These are phyloP conservation scores for Aphelenchoides bicaudatus DNA, from an alignment of 2,888 invertebrate species.

Conservation along the genomic window DNA sequence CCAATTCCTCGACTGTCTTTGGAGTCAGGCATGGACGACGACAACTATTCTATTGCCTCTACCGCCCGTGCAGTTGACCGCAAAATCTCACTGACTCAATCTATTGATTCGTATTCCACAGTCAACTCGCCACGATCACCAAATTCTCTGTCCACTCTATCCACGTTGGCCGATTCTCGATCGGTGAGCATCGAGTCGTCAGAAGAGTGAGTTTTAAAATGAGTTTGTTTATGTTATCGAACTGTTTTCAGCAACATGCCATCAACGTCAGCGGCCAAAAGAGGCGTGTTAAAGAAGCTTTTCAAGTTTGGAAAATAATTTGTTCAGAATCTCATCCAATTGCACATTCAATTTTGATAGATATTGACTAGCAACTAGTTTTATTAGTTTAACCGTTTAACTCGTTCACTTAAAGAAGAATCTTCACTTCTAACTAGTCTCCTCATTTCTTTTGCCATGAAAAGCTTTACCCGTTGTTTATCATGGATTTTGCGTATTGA, in stretches of 20 bases:
- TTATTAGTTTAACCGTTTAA: no score
- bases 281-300: conserved; percentile 6
- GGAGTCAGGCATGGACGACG: conserved; percentile 13
- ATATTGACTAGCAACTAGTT: no score
- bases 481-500: no score
- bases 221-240: background rate
- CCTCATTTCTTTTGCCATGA: no score
- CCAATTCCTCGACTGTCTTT: conserved; percentile 7
- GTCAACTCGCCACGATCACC: background rate
- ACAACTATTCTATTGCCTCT: background rate
- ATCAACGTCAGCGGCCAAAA: no score
- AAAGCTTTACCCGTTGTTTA: no score
- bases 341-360: no score
- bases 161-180: conserved; percentile 3
- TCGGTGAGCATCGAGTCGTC: conserved; percentile 10
- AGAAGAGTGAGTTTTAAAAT: conserved; percentile 14
- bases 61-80: background rate
- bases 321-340: conserved; percentile 8
- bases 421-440: no score
- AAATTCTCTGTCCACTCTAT: background rate
- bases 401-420: no score
- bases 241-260: background rate
- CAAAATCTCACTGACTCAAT: conserved; percentile 9
- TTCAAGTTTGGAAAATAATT: conserved; percentile 1
- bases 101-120: conserved; percentile 7